These are phyloP conservation scores for Forpus xanthops DNA, from an alignment of 2,797 vertebrate species.

Conservation along the genomic window DNA sequence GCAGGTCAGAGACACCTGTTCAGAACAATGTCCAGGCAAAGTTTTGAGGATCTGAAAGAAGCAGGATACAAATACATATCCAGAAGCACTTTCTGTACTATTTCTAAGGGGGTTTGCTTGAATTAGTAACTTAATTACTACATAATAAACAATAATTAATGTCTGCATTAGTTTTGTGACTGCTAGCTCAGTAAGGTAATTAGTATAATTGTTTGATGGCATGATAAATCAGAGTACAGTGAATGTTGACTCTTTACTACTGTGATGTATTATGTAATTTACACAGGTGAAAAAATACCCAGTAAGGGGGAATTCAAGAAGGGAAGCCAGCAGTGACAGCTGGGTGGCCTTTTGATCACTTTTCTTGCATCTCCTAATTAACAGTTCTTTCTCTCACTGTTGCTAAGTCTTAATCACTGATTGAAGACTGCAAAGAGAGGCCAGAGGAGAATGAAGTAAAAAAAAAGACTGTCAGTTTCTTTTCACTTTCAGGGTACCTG, in stretches of 20 bases:
- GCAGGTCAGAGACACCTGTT: neutral
- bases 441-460: neutral
- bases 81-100: constrained; percentile 12
- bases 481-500: neutral
- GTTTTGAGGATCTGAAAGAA: neutral
- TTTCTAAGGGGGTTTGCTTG: constrained; percentile 50
- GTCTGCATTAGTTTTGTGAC: constrained; percentile 71
- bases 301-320: neutral
- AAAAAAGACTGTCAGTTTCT: neutral
- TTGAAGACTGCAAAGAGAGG: constrained; percentile 2
- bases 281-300: neutral
- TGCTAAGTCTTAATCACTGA: neutral
- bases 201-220: constrained; percentile 76
- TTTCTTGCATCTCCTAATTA: constrained; percentile 54
- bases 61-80: neutral
- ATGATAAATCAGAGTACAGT: constrained; percentile 76
- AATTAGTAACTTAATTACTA: constrained; percentile 64
- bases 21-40: neutral
- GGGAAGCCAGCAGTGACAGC: constrained; percentile 16
- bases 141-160: constrained; percentile 78
- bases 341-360: constrained; percentile 44
- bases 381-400: constrained; percentile 40
- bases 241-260: constrained; percentile 72
- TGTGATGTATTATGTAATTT: constrained; percentile 80
- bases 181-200: constrained; percentile 77